A percentile compares a stretch with the other conserved stretches of the same genome.
These are phyloP conservation scores for Champsocephalus esox DNA, from an alignment of 2,797 vertebrate genomes.

Conservation along the genomic window DNA sequence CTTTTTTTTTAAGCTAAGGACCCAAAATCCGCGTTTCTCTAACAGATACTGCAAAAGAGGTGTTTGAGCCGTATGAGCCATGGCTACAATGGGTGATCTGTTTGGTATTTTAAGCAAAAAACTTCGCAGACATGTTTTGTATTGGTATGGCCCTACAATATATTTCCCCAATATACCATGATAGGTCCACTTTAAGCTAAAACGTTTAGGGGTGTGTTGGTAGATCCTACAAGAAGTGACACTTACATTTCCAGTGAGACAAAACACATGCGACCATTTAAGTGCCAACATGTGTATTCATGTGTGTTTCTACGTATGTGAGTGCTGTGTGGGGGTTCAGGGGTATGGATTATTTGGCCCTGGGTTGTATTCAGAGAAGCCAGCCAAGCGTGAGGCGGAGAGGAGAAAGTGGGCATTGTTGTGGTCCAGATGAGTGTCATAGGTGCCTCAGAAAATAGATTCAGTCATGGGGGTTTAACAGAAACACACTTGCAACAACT, in stretches of 20 bases:
- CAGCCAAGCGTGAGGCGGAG: slow-evolving; percentile 75
- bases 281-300: slow-evolving; percentile 45
- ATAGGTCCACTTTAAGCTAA: not conserved
- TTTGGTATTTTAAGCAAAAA: too few relatives aligned
- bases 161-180: too few relatives aligned
- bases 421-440: slow-evolving; percentile 74
- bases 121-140: too few relatives aligned
- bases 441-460: slow-evolving; percentile 75
- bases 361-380: slow-evolving; percentile 77
- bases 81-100: too few relatives aligned
- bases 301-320: slow-evolving; percentile 47
- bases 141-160: too few relatives aligned
- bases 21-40: too few relatives aligned
- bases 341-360: slow-evolving; percentile 77
- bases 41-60: too few relatives aligned
- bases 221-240: not conserved
- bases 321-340: slow-evolving; percentile 56
- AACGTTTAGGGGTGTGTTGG: not conserved
- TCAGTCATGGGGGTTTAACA: slow-evolving; percentile 71
- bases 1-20: too few relatives aligned
- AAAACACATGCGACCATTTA: slow-evolving; percentile 55
- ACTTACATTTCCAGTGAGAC: slow-evolving; percentile 11
- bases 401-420: slow-evolving; percentile 85
- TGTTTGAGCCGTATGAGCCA: too few relatives aligned
- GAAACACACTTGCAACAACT: slow-evolving; percentile 63